Base-by-base conservation (phyloP, 30 jellyfish, hydroid and myxozoan species). In the Hydractinia echinata region DNA sequence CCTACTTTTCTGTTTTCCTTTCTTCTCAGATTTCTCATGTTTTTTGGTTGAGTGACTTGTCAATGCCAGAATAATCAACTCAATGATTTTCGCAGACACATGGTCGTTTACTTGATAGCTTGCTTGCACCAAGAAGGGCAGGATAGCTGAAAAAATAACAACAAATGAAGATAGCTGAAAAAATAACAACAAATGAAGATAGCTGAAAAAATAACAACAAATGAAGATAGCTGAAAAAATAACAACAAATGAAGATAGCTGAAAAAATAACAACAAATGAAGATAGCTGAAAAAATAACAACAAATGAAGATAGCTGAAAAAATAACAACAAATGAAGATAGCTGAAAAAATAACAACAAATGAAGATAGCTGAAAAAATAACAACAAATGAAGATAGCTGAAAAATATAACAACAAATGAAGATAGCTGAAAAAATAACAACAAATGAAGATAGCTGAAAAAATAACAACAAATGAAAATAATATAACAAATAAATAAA, bases 51-150 rank as follows among this genome's bases (percentile, higher is more conserved):
- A 77, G 5, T 53, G 11, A 7, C 62, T 87, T 19, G 88, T 90
- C 30, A 89, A 82, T 7, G 97, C 97, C 56, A 89, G 60, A 39
- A 91, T 86, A 66, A 89, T 82, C 64, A 89, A 76, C 76, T 89
- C 95, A 61, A 89, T 54, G 11, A 89, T 64, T 52, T 83, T 89
- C 15, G 95, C 91, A 5, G 97, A 89, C 4, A 89, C 89, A 76
- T 84, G 95, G 50, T 85, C 97, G 9, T 88, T 80, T 74, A 89
- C 55, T n/a, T 88, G 97, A 58, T 73, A 92, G 81, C 98, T 92
- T 54, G 87, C 88, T 83, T 92, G 92, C 56, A 87, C 86, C 77
- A 92, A 86, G 55, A 92, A 92, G 51, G 95, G 96, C 68, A 92
- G 81, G 48, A 92, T 91, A 20, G 92, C 98, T 92, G 53, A 21